Conservation (phyloP, 1,140 invertebrate species). For the Leptopilina boulardi region DNA sequence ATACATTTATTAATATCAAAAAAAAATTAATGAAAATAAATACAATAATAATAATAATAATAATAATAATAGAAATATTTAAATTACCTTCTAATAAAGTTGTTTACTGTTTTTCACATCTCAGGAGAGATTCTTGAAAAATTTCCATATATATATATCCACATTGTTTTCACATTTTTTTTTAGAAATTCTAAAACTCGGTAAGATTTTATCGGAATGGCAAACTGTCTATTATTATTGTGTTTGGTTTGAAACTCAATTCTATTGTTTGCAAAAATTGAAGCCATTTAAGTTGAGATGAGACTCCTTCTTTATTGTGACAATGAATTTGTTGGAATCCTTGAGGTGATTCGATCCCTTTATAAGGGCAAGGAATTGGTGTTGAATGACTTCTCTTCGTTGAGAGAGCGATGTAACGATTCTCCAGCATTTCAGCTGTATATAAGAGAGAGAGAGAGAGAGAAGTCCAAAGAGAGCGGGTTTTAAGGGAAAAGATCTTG, state of each 20-base stretch:
- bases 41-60: too few species aligned
- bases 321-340: constrained; percentile 26
- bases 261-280: constrained; percentile 3
- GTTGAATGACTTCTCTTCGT: constrained; percentile 31
- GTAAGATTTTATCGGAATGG: not conserved
- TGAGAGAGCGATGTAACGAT: not conserved
- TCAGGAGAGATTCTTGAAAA: too few species aligned
- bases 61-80: too few species aligned
- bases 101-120: too few species aligned
- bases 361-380: constrained; percentile 23
- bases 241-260: not conserved
- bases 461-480: not conserved
- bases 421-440: constrained; percentile 22
- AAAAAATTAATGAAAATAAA: too few species aligned
- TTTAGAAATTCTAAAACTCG: too few species aligned
- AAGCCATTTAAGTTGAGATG: not conserved
- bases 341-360: constrained; percentile 14
- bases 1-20: too few species aligned
- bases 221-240: not conserved
- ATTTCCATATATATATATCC: too few species aligned
- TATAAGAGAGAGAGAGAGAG: too few species aligned
- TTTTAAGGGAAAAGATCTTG: constrained; percentile 28
- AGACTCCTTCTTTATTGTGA: constrained; percentile 7
- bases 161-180: too few species aligned
- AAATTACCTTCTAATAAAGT: too few species aligned